Percentiles rank a stretch among this genome's conserved stretches.
Conservation (phyloP, 2,888 invertebrate genomes). For the Euclidia mi region DNA sequence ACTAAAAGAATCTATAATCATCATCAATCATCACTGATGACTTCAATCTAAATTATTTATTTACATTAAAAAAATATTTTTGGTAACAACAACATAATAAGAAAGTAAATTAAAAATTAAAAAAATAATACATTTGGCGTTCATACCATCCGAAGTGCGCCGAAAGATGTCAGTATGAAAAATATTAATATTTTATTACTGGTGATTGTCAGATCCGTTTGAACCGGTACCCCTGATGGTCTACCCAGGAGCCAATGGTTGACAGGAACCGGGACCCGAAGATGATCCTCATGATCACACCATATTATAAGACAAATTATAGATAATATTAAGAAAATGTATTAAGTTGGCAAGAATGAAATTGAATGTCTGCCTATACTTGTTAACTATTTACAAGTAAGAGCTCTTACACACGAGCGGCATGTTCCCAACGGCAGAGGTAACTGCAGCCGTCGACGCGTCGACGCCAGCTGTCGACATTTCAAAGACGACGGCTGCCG, state of each 20-base stretch:
- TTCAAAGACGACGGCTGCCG: too few species aligned
- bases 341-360: conserved; percentile 5
- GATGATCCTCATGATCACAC: conserved; percentile 28
- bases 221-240: conserved; percentile 48
- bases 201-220: conserved; percentile 57
- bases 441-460: too few species aligned
- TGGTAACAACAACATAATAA: too few species aligned
- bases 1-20: too few species aligned
- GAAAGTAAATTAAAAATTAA: background rate
- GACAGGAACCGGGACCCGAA: conserved; percentile 53
- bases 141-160: background rate
- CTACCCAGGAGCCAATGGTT: conserved; percentile 45
- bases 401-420: too few species aligned
- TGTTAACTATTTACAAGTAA: too few species aligned
- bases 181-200: conserved; percentile 50
- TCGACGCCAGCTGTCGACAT: too few species aligned
- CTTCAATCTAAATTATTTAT: too few species aligned
- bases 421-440: too few species aligned
- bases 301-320: conserved; percentile 1
- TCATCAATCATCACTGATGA: too few species aligned
- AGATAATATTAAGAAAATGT: conserved; percentile 10
- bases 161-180: conserved; percentile 27
- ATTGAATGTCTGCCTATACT: conserved; percentile 8
- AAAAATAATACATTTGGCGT: background rate
- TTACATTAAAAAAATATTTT: too few species aligned